Conservation (phyloP, 1,140 invertebrate genomes). For the Neodiprion lecontei region DNA sequence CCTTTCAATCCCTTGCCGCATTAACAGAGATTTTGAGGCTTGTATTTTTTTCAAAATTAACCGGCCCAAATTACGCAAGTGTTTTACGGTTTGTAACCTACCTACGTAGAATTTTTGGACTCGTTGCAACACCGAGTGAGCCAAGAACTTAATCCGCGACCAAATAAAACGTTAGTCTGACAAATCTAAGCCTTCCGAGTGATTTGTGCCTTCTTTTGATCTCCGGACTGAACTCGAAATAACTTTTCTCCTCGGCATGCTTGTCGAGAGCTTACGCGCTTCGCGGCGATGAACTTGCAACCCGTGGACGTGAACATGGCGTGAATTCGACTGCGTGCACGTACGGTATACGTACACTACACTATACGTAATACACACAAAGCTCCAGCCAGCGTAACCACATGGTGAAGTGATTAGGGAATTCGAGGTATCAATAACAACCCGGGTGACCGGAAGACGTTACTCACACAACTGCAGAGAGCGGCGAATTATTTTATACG, state of each 20-base stretch:
- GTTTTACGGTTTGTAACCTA: no score
- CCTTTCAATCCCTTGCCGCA: no score
- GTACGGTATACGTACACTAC: no score
- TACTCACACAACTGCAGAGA: no score
- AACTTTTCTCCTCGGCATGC: background rate
- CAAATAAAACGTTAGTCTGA: constrained; percentile 35
- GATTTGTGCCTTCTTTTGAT: constrained; percentile 39
- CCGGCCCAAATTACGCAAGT: background rate
- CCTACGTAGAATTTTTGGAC: no score
- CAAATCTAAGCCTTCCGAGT: constrained; percentile 36
- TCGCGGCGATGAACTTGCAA: no score
- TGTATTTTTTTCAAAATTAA: background rate
- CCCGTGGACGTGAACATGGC: no score
- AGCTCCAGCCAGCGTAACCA: no score
- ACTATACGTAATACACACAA: no score
- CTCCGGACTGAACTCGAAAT: background rate
- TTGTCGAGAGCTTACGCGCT: no score
- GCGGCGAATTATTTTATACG: no score
- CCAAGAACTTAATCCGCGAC: constrained; percentile 34
- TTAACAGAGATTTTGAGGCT: background rate
- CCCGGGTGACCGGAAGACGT: background rate
- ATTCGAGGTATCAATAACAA: background rate
- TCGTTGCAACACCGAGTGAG: background rate
- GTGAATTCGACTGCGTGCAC: no score
- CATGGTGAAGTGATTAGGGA: background rate